A percentile compares a stretch with the other conserved stretches of the same genome.
These are phyloP conservation scores for Pristionchus maxplancki DNA, from an alignment of 2,888 invertebrate genomes.

Conservation along the genomic window DNA sequence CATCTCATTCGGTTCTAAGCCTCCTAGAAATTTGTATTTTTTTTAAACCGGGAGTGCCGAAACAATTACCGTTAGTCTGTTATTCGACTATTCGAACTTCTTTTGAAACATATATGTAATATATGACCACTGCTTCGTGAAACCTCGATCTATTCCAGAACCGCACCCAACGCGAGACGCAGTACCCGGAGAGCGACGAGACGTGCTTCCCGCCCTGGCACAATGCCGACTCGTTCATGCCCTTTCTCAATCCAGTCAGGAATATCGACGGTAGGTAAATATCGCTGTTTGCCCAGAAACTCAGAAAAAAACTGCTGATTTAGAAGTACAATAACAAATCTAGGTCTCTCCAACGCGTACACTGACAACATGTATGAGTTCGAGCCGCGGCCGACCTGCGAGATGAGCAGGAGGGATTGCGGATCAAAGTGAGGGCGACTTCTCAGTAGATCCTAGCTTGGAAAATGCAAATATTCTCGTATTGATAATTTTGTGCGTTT, in stretches of 20 bases:
- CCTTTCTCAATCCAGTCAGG: slow-evolving; percentile 55
- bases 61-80: background rate
- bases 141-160: slow-evolving; percentile 54
- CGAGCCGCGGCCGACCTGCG: slow-evolving; percentile 66
- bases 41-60: background rate
- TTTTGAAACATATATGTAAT: too few relatives aligned
- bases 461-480: too few relatives aligned
- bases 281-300: background rate
- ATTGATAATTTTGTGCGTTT: too few relatives aligned
- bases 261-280: slow-evolving; percentile 56
- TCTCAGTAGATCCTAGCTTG: too few relatives aligned
- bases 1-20: too few relatives aligned
- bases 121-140: too few relatives aligned
- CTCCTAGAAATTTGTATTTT: too few relatives aligned
- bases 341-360: slow-evolving; percentile 71
- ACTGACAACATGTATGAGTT: slow-evolving; percentile 72
- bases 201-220: slow-evolving; percentile 69
- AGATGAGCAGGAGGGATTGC: slow-evolving; percentile 56
- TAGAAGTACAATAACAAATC: too few relatives aligned
- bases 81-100: too few relatives aligned
- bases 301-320: background rate
- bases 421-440: slow-evolving; percentile 63
- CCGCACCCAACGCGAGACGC: slow-evolving; percentile 61
- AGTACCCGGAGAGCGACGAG: slow-evolving; percentile 55
- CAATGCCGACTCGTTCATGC: slow-evolving; percentile 68